phyloP scores from a whole-genome alignment of 2,888 invertebrate species.

The Caenorhabditis zanzibari region DNA sequence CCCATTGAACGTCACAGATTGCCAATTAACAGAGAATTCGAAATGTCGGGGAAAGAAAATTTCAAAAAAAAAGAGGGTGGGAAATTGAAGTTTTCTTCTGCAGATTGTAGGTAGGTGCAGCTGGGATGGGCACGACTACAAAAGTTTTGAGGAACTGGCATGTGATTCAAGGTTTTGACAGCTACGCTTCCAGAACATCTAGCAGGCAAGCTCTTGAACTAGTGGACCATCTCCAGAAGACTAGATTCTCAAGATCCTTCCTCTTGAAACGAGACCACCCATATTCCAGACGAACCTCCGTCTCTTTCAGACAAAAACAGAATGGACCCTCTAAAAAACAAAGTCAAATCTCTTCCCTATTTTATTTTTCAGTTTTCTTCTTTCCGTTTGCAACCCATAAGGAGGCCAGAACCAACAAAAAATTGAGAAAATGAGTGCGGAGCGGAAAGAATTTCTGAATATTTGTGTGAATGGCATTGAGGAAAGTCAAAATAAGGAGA shows the following conservation, averaged over 20 bases:
- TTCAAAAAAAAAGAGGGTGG: neutral
- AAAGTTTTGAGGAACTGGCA: no score
- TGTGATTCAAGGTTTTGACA: no score
- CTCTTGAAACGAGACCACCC: neutral
- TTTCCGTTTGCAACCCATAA: neutral
- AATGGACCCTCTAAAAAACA: neutral
- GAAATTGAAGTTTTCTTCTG: neutral
- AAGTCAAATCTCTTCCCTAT: neutral
- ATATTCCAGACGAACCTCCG: neutral
- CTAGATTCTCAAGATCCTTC: neutral
- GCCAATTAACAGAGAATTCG: neutral
- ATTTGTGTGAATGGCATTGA: slow-evolving; percentile 27
- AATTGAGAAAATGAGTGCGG: slow-evolving; percentile 25
- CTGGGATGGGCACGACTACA: neutral
- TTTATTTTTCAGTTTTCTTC: neutral
- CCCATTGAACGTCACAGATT: neutral
- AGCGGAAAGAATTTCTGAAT: slow-evolving; percentile 38
- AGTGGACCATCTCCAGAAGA: neutral
- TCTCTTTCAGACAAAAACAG: slow-evolving; percentile 11
- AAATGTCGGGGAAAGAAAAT: slow-evolving; percentile 6
- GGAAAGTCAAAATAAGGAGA: slow-evolving; percentile 18
- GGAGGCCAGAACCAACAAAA: slow-evolving; percentile 13
- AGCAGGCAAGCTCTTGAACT: neutral
- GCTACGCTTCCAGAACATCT: neutral
- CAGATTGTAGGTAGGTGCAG: neutral